Evolutionary conservation across 1,140 invertebrate genomes (phyloP), one percentile per base, ranked within the genome.

Genomic region (Pogonomyrmex barbatus): DNA sequence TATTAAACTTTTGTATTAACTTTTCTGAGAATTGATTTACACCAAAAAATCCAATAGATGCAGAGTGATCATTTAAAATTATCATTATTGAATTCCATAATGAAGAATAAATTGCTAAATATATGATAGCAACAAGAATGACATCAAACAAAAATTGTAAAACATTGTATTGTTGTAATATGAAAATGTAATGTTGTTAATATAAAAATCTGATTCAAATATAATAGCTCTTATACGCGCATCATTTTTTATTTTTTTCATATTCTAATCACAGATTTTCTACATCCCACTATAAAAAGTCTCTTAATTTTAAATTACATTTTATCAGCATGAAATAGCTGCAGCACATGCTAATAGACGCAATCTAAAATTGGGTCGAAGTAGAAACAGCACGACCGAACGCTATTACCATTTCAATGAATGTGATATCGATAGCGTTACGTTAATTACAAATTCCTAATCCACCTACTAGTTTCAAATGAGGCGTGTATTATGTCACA

Each of bases 131-230:
- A 76, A 82, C 39, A 56, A 47, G 24, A 71, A 56, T 75, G 62
- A 88, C 76, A 89, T 62, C 54, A 50, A 89, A 86, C n/a, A 84
- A 87, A 84, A 87, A 81, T 73, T 85, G 47, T 60, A 60, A 10
- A 82, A 58, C 67, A 63, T 83, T 89, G 63, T 89, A 89, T 83
- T 87, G 78, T 86, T 70, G 84, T 90, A 24, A 24, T 24, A 24
- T 24, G 24, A 24, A 24, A 24, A 24, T 24, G 24, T 24, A 88
- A 88, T 70, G 68, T 90, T 91, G 73, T 90, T 91, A 65, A 90
- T 91, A 91, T 89, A 90, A 86, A 91, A 87, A 84, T 75, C n/a
- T 91, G 89, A 81, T 91, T 87, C 65, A 85, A 89, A 17, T 73
- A 75, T 2, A 45, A 45, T 82, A 71, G 73, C 6, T 56, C n/a